A percentile compares a stretch with the other conserved stretches of the same genome.
Evolutionary conservation across 2,888 invertebrate species (phyloP).

Genomic region (Agrilus mali): DNA sequence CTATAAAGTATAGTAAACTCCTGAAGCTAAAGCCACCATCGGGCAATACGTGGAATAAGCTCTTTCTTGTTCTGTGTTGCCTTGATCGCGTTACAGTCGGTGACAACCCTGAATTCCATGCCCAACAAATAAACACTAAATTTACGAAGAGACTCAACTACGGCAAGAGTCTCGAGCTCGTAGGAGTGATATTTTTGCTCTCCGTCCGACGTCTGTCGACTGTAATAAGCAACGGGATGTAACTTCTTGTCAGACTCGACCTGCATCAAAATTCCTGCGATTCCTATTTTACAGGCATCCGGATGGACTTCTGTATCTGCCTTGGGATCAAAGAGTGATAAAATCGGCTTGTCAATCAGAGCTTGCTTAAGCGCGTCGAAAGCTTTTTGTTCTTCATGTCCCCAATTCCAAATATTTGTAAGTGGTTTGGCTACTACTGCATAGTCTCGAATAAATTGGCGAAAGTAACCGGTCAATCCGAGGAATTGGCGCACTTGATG

Average conservation of each 20-base stretch:
- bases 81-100: too few relatives aligned
- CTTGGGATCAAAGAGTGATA: slow-evolving; percentile 9
- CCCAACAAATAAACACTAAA: too few relatives aligned
- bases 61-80: too few relatives aligned
- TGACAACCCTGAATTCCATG: too few relatives aligned
- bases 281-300: slow-evolving; percentile 10
- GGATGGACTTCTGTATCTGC: slow-evolving; percentile 8
- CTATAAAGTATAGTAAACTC: too few relatives aligned
- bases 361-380: slow-evolving; percentile 2
- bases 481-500: too few relatives aligned
- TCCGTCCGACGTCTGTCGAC: not conserved
- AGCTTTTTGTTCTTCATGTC: slow-evolving; percentile 1
- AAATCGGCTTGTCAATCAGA: slow-evolving; percentile 6
- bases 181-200: too few relatives aligned
- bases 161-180: too few relatives aligned
- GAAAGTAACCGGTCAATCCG: slow-evolving; percentile 5
- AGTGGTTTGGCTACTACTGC: slow-evolving; percentile 7
- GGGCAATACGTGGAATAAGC: too few relatives aligned
- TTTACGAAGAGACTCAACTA: too few relatives aligned
- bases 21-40: too few relatives aligned
- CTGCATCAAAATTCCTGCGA: slow-evolving; percentile 12
- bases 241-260: slow-evolving; percentile 5
- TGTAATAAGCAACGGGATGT: slow-evolving; percentile 7
- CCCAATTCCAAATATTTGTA: slow-evolving; percentile 10
- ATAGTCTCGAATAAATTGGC: slow-evolving; percentile 3